Conservation (phyloP, 2,113 vertebrate genomes). For the Colistium nudipinnis region DNA sequence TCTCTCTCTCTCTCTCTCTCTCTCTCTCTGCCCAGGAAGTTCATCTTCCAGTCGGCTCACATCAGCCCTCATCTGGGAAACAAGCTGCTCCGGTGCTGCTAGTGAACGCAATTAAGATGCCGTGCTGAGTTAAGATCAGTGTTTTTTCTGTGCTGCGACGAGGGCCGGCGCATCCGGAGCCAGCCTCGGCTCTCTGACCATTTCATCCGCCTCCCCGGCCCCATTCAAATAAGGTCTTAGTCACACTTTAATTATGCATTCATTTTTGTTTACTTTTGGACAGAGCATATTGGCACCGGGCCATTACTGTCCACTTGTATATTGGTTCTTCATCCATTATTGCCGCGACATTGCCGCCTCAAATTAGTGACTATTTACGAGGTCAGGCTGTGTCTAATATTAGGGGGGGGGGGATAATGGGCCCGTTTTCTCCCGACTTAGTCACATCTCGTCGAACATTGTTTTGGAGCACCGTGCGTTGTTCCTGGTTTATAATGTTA, state of each 20-base stretch:
- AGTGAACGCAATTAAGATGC: conserved; percentile 76
- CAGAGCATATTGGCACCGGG: conserved; percentile 37
- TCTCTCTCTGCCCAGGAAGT: conserved; percentile 59
- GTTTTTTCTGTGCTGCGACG: conserved; percentile 46
- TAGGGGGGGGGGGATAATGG: conserved; percentile 11
- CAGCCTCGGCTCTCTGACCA: conserved; percentile 3
- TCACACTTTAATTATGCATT: conserved; percentile 51
- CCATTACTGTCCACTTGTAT: conserved; percentile 31
- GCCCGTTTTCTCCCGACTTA: neutral
- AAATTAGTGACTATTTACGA: conserved; percentile 38
- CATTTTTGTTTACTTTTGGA: conserved; percentile 46
- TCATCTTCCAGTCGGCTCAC: conserved; percentile 78
- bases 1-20: too few relatives aligned
- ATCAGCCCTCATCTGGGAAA: conserved; percentile 72
- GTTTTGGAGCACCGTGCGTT: neutral
- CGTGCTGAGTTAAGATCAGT: conserved; percentile 71
- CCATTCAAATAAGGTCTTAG: conserved; percentile 41
- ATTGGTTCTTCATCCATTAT: conserved; percentile 25
- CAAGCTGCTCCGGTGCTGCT: conserved; percentile 48
- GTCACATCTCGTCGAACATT: neutral
- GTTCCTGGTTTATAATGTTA: neutral
- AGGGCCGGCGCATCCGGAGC: conserved; percentile 26
- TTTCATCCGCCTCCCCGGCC: conserved; percentile 48
- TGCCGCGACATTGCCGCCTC: conserved; percentile 9
- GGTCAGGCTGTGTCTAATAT: conserved; percentile 6